Evolutionary conservation across 1,140 invertebrate genomes (phyloP), one percentile per base, ranked within the genome.

Genomic region (Drosophila orena): DNA sequence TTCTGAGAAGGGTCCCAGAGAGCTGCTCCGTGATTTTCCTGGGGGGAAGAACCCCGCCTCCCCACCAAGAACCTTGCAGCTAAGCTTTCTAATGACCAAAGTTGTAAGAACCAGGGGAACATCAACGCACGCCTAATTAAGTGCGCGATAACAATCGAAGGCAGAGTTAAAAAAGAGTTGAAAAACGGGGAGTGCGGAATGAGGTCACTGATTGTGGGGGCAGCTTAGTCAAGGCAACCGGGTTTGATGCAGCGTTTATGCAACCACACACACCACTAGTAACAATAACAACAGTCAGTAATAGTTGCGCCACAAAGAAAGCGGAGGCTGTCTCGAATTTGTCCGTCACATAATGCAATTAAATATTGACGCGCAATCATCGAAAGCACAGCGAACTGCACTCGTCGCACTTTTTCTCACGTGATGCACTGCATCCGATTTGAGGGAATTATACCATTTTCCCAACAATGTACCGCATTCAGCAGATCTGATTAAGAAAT

Each of bases 331-430:
- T 35, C 64, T 58, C 50, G 65, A 74, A 68, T 60, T 68, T 72
- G 57, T 72, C 62, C 64, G 52, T 80, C 80, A 65, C 72, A 81
- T 86, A 84, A 85, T 78, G 69, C 77, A 86, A 85, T 86, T 78
- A 79, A 74, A 58, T 83, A 72, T 59, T 64, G 75, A 77, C 57
- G 61, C 64, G 70, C 60, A 66, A 70, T 68, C 79, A 81, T 64
- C 65, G 81, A 88, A 86, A 86, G 81, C 81, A 88, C 78, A 88
- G 30, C 83, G 70, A 88, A 78, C 65, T 78, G 75, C 83, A 85
- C 74, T 86, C 69, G 78, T 78, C 75, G 79, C 81, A 86, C 78
- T 88, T 86, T 86, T 72, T 43, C 42, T 44, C 17, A 20, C 8
- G 59, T 56, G 77, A 57, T 66, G 76, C 53, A 59, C 47, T 61